phyloP scores from a whole-genome alignment of 2,888 invertebrate genomes.

The Periphyllus acericola region DNA sequence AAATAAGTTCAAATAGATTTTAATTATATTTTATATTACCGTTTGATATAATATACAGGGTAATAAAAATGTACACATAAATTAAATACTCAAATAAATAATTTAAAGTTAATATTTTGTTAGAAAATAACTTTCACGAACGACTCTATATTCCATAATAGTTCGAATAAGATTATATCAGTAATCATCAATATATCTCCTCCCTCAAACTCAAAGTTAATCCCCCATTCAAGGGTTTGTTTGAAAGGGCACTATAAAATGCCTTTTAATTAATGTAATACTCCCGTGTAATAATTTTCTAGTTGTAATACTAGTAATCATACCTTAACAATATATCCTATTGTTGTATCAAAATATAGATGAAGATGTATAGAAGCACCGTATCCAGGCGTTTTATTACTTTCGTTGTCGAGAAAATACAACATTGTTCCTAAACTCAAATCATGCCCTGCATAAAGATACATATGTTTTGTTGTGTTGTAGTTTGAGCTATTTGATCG shows the following conservation, averaged over 20 bases:
- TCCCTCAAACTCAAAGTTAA: too few species aligned
- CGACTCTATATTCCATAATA: too few species aligned
- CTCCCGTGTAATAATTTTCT: too few species aligned
- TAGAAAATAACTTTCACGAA: too few species aligned
- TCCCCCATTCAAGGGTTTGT: too few species aligned
- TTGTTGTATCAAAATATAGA: not conserved
- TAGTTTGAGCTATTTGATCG: not conserved
- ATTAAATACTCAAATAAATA: too few species aligned
- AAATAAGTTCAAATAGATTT: not conserved
- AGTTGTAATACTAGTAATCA: not conserved
- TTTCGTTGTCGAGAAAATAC: not conserved
- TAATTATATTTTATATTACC: not conserved
- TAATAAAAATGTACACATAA: too few species aligned
- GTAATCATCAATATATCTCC: too few species aligned
- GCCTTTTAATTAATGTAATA: too few species aligned
- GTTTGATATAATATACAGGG: too few species aligned
- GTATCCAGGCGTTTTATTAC: not conserved
- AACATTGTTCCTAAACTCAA: not conserved
- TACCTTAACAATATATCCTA: slow-evolving; percentile 35
- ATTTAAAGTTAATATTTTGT: not conserved
- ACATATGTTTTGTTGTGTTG: slow-evolving; percentile 13
- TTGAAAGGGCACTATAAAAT: too few species aligned
- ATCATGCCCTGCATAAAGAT: slow-evolving; percentile 51
- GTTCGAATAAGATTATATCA: too few species aligned
- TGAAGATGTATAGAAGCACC: slow-evolving; percentile 52